Conservation (phyloP, 2,797 vertebrate species). For the Notamacropus eugenii region DNA sequence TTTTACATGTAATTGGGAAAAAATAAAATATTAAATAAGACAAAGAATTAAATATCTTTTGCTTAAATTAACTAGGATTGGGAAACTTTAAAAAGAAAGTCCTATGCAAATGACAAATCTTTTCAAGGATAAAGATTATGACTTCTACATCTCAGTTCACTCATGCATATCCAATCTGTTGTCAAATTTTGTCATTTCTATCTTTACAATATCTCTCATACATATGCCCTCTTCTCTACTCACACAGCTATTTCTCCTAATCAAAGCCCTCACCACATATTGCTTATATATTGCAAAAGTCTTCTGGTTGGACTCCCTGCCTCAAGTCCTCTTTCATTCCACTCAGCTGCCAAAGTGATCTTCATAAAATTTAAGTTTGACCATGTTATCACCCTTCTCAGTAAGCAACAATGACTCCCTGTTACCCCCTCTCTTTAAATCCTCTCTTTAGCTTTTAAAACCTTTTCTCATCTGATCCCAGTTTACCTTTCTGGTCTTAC, state of each 20-base stretch:
- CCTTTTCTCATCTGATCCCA: neutral
- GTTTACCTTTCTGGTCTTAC: neutral
- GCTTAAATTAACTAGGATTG: neutral
- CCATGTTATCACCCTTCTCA: neutral
- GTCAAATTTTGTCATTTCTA: neutral
- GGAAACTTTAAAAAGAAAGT: neutral
- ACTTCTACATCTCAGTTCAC: neutral
- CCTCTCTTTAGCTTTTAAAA: neutral
- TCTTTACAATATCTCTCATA: neutral
- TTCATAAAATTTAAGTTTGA: neutral
- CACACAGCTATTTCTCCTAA: neutral
- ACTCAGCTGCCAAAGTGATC: neutral
- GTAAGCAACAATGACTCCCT: neutral
- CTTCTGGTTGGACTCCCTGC: neutral
- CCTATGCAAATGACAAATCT: neutral
- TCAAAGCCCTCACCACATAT: neutral
- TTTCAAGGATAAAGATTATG: neutral
- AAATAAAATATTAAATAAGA: too few relatives aligned
- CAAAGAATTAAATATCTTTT: neutral
- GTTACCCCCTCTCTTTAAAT: neutral
- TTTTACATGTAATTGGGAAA: too few relatives aligned
- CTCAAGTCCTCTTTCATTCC: neutral
- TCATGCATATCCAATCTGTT: neutral
- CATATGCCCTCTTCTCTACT: neutral
- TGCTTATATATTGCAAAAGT: neutral